Evolutionary conservation across 2,888 invertebrate species (phyloP).

Genomic region (Hermaeophaga mercurialis): DNA sequence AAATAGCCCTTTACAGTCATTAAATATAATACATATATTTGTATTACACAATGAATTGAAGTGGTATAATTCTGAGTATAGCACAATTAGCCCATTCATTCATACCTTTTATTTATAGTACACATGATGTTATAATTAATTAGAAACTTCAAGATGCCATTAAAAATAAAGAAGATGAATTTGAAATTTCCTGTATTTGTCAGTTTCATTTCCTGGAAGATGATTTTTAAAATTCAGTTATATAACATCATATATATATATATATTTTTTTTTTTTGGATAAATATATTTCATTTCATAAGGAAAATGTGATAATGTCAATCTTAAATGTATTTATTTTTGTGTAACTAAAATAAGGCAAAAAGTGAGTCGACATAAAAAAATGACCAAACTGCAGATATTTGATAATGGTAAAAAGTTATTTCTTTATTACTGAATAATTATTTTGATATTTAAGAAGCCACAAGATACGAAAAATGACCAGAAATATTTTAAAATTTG

Average conservation of each 20-base stretch:
- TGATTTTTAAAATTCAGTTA: too few species aligned
- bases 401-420: too few species aligned
- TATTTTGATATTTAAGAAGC: too few species aligned
- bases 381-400: slow-evolving; percentile 12
- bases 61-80: slow-evolving; percentile 12
- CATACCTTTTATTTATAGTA: neutral
- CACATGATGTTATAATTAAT: slow-evolving; percentile 9
- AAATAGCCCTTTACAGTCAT: slow-evolving; percentile 13
- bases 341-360: slow-evolving; percentile 8
- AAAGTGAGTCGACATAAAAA: slow-evolving; percentile 8
- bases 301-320: slow-evolving; percentile 33
- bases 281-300: slow-evolving; percentile 37
- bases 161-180: too few species aligned
- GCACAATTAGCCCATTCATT: slow-evolving; percentile 7
- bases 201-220: too few species aligned
- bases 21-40: slow-evolving; percentile 19
- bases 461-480: too few species aligned
- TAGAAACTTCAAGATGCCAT: too few species aligned
- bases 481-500: too few species aligned
- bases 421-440: too few species aligned
- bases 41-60: slow-evolving; percentile 29
- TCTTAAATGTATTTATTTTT: slow-evolving; percentile 10
- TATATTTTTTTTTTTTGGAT: too few species aligned
- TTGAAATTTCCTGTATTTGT: too few species aligned
- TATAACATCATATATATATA: too few species aligned